These are phyloP conservation scores for Dromius quadrimaculatus DNA, from an alignment of 2,888 invertebrate species.

Conservation along the genomic window DNA sequence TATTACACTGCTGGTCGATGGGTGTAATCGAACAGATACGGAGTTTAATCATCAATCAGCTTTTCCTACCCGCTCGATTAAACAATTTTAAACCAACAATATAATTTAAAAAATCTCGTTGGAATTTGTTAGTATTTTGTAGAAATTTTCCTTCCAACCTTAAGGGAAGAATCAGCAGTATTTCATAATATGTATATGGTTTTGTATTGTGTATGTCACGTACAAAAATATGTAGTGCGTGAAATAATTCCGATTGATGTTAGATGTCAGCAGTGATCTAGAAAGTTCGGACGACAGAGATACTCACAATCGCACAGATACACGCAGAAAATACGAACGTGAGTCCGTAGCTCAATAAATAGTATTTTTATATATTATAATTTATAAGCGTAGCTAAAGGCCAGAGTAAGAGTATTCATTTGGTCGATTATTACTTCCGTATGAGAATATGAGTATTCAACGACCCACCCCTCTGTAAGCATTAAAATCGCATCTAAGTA, in stretches of 20 bases:
- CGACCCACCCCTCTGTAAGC: conserved; percentile 26
- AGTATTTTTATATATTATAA: conserved; percentile 32
- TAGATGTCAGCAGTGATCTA: conserved; percentile 22
- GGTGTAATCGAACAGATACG: too few species aligned
- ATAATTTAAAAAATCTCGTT: too few species aligned
- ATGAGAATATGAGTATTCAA: neutral
- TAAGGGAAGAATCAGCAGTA: too few species aligned
- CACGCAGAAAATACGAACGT: conserved; percentile 17
- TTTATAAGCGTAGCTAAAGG: conserved; percentile 50
- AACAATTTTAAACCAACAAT: too few species aligned
- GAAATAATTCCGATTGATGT: neutral
- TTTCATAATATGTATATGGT: neutral
- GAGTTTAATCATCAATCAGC: too few species aligned
- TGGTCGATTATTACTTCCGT: conserved; percentile 30
- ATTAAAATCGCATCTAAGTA: conserved; percentile 3
- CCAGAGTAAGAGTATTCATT: conserved; percentile 50
- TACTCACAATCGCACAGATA: conserved; percentile 8
- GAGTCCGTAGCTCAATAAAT: conserved; percentile 30
- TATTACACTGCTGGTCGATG: too few species aligned
- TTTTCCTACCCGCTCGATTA: too few species aligned
- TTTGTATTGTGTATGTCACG: conserved; percentile 39
- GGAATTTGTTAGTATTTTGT: too few species aligned
- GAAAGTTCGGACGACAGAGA: conserved; percentile 15
- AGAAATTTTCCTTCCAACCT: too few species aligned
- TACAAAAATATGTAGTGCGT: conserved; percentile 43